phyloP scores from a whole-genome alignment of 2,113 vertebrate species.

The Vanacampus margaritifer region DNA sequence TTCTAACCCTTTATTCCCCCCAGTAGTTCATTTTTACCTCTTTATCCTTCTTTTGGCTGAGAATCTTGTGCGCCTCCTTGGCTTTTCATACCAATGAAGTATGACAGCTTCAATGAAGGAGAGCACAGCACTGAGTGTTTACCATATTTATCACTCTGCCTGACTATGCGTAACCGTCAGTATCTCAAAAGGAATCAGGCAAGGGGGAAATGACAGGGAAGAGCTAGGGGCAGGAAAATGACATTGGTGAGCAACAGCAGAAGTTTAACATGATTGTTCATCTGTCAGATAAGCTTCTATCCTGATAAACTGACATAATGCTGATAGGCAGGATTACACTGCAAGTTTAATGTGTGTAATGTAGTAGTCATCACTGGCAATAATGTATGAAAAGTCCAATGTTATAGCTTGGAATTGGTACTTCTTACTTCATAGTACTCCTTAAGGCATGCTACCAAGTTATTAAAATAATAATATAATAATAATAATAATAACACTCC shows the following conservation, averaged over 20 bases:
- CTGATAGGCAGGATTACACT: slow-evolving; percentile 37
- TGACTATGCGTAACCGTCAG: slow-evolving; percentile 32
- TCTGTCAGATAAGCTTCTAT: slow-evolving; percentile 39
- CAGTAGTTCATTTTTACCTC: slow-evolving; percentile 30
- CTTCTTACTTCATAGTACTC: not conserved
- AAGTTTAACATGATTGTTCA: slow-evolving; percentile 42
- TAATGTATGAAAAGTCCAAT: not conserved
- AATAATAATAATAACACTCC: too few species aligned
- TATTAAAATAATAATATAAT: too few species aligned
- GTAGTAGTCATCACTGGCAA: slow-evolving; percentile 6
- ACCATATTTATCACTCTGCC: slow-evolving; percentile 26
- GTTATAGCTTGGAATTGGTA: not conserved
- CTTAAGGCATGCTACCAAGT: too few species aligned
- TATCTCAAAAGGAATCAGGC: slow-evolving; percentile 50
- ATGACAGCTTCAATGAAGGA: slow-evolving; percentile 53
- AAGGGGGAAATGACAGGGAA: slow-evolving; percentile 51
- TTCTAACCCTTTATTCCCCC: slow-evolving; percentile 31
- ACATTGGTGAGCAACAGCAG: slow-evolving; percentile 40
- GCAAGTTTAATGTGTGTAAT: slow-evolving; percentile 34
- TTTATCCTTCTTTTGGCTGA: slow-evolving; percentile 11
- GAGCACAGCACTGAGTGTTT: slow-evolving; percentile 28
- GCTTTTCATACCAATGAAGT: slow-evolving; percentile 54
- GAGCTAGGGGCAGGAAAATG: slow-evolving; percentile 37
- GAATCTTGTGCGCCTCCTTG: slow-evolving; percentile 20
- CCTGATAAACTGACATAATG: slow-evolving; percentile 42